Conservation (phyloP, 2,888 invertebrate genomes). For the Aporophyla nigra region DNA sequence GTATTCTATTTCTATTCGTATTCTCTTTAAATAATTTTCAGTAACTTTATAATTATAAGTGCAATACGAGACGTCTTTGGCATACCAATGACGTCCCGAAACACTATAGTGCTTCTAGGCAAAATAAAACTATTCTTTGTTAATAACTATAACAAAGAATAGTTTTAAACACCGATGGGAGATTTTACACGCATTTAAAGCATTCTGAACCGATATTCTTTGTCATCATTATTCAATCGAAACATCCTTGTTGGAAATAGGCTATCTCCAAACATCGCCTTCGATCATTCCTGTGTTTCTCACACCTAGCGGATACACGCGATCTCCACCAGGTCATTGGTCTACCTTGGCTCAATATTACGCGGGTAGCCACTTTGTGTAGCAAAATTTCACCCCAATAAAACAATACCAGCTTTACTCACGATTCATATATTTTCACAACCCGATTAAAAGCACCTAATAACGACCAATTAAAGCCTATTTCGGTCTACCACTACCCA, state of each 20-base stretch:
- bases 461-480: slow-evolving; percentile 1
- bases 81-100: no score
- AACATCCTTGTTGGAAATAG: neutral
- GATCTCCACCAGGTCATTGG: neutral
- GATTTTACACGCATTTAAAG: neutral
- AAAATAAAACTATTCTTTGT: no score
- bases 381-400: neutral
- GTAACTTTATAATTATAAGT: neutral
- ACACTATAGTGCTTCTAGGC: neutral
- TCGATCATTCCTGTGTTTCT: no score
- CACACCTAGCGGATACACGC: no score
- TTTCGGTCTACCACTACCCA: neutral
- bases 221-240: neutral
- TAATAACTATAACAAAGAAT: no score
- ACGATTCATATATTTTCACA: neutral
- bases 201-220: neutral
- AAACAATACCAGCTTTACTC: neutral
- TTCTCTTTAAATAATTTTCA: neutral
- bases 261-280: neutral
- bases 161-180: neutral
- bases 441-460: neutral
- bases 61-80: neutral
- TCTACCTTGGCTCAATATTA: neutral
- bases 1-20: neutral
- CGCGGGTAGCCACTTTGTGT: neutral